phyloP scores from a whole-genome alignment of 1,140 invertebrate genomes.

The Drosophila setifemur region DNA sequence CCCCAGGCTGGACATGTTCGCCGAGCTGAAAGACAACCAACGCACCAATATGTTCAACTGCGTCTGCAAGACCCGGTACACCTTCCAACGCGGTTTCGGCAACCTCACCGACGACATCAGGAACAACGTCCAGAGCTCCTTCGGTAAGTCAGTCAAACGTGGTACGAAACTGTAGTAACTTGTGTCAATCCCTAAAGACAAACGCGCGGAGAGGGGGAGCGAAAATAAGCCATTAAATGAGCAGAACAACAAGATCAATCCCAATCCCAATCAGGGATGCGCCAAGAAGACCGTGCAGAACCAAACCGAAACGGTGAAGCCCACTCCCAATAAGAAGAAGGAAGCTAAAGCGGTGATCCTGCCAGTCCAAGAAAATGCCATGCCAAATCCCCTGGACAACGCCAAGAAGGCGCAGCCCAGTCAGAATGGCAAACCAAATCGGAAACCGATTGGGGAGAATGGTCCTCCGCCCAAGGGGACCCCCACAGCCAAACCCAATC shows the following conservation, averaged over 20 bases:
- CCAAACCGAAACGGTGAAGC: neutral
- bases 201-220: neutral
- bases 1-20: conserved; percentile 52
- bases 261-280: no score
- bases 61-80: neutral
- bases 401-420: neutral
- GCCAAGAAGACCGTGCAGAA: neutral
- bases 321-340: neutral
- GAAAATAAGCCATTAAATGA: conserved; percentile 1
- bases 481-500: neutral
- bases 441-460: conserved; percentile 3
- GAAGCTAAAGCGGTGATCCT: neutral
- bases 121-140: neutral
- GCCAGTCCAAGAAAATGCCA: neutral
- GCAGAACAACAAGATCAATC: neutral
- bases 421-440: conserved; percentile 19
- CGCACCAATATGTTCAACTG: conserved; percentile 41
- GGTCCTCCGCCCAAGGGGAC: neutral
- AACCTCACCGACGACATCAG: conserved; percentile 32
- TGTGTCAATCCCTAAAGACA: neutral
- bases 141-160: conserved; percentile 18
- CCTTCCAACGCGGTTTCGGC: conserved; percentile 7
- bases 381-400: neutral
- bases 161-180: neutral
- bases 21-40: conserved; percentile 25